Conservation (phyloP, 2,888 invertebrate species). For the Lottia gigantea region DNA sequence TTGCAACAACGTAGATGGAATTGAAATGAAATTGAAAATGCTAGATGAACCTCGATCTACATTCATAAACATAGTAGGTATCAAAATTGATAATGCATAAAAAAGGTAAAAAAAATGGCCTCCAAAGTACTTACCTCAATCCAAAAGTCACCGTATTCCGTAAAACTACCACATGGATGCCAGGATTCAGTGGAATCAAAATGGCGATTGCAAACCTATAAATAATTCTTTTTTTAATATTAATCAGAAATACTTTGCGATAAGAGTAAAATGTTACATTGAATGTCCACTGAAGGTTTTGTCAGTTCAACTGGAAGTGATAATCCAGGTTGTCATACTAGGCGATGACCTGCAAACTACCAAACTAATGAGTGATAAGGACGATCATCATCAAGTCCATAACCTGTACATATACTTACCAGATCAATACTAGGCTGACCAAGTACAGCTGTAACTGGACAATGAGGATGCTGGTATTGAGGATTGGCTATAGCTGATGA, state of each 20-base stretch:
- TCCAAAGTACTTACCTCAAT: slow-evolving; percentile 36
- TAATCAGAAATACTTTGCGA: too few species aligned
- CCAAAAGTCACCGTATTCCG: slow-evolving; percentile 45
- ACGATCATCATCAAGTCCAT: too few species aligned
- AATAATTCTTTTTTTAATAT: background rate
- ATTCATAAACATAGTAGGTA: background rate
- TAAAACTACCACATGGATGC: slow-evolving; percentile 40
- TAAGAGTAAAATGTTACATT: too few species aligned
- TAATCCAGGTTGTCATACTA: too few species aligned
- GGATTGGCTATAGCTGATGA: slow-evolving; percentile 47
- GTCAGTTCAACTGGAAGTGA: too few species aligned
- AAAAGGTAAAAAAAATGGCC: too few species aligned
- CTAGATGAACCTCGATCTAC: background rate
- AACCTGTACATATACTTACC: slow-evolving; percentile 8
- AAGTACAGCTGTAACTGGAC: slow-evolving; percentile 43
- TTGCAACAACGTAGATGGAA: too few species aligned
- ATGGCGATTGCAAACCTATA: slow-evolving; percentile 39
- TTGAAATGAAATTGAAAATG: too few species aligned
- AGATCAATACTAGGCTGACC: slow-evolving; percentile 36
- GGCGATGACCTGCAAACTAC: too few species aligned
- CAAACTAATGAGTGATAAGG: too few species aligned
- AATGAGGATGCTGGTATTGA: slow-evolving; percentile 36
- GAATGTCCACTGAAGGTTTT: too few species aligned
- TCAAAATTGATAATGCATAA: background rate
- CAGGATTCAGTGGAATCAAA: slow-evolving; percentile 38